Base-by-base conservation (phyloP, 2,888 invertebrate genomes). In the Himalopsyche japonica region DNA sequence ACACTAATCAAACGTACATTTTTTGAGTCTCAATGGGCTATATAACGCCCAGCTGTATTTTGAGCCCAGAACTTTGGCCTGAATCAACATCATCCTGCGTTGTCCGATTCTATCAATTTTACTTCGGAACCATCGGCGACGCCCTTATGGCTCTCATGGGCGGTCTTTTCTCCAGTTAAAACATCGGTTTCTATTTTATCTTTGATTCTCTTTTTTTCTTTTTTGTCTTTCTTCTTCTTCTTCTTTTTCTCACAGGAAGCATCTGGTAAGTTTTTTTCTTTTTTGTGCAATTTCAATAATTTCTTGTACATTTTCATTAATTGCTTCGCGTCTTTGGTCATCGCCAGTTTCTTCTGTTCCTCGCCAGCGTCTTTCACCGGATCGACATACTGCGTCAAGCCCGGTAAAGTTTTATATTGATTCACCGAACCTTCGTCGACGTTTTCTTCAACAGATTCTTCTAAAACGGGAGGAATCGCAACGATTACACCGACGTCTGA, bases 391-490 rank as follows among this genome's bases (percentile, higher is more conserved):
- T 89, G 91, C 0, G 89, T 90, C 0, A 90, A 91, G 0, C 89
- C 90, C 88, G 90, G 88, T 48, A 92, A 86, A 7, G 91, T 90
- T 81, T 93, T 92, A 86, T 93, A 94, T 86, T 94, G 93, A 80
- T 93, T 92, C 76, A 94, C 91, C 7, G 93, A 92, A 0, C 94
- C 92, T 86, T 91, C 90, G 87, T 91, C 91, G 80, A 90, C 89
- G 70, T 79, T 20, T 27, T 79, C 83, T 5, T 12, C n/a, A 1
- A 24, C 49, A 24, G n/a, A 32, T 47, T 24, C 82, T 27, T 82
- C 48, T 7, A 10, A 77, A 34, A 12, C 77, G 2, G 32, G 20
- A 15, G 37, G 32, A 18, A 18, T 24, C 12, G n/a, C 18, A 78
- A 27, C 47, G 34, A 18, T 30, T 10, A 30, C 20, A 24, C 24